phyloP scores from a whole-genome alignment of 2,797 vertebrate genomes.

The Bradypodion pumilum region DNA sequence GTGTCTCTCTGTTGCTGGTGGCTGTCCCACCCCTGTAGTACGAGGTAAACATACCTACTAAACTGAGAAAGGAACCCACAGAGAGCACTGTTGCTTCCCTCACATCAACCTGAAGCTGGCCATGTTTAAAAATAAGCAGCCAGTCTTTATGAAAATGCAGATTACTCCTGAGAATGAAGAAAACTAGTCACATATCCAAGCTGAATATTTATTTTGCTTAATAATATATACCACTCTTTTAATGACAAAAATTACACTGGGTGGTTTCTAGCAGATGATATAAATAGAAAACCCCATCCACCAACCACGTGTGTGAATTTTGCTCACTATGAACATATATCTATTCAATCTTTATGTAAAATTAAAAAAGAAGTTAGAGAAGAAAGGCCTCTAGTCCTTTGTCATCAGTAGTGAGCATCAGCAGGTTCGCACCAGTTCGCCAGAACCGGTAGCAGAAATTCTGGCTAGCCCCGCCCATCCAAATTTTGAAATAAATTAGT shows the following conservation, averaged over 20 bases:
- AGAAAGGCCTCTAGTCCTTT: not conserved
- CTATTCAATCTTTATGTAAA: fast-evolving
- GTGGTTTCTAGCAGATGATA: too few relatives aligned
- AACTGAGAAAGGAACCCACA: not conserved
- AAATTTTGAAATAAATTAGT: too few relatives aligned
- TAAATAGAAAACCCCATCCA: too few relatives aligned
- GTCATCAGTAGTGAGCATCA: too few relatives aligned
- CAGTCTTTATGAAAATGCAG: not conserved
- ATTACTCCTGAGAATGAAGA: not conserved
- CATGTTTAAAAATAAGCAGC: not conserved
- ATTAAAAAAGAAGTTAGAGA: not conserved
- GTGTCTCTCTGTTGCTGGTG: not conserved
- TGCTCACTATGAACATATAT: not conserved
- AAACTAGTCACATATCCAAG: not conserved
- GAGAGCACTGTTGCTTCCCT: not conserved
- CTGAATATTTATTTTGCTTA: too few relatives aligned
- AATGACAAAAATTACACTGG: too few relatives aligned
- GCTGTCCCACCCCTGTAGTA: not conserved
- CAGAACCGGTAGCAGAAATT: too few relatives aligned
- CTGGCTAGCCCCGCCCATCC: too few relatives aligned
- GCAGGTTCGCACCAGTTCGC: too few relatives aligned
- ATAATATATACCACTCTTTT: too few relatives aligned
- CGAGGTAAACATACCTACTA: not conserved
- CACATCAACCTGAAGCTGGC: not conserved
- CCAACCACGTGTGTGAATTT: too few relatives aligned